Conservation (phyloP, 2,888 invertebrate species). For the Diploptera punctata region DNA sequence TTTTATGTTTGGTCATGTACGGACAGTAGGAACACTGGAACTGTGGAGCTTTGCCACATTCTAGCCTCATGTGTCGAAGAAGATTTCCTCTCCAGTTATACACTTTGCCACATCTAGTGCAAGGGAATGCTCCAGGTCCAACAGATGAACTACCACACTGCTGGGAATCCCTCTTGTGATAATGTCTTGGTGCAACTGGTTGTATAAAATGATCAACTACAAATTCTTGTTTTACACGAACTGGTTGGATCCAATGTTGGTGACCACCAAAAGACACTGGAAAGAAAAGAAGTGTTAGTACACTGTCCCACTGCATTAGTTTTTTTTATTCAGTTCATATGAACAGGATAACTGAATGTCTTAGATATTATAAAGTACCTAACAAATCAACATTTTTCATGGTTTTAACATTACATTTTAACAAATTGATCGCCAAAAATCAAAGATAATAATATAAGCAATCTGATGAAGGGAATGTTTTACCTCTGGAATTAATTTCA, state of each 20-base stretch:
- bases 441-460: too few relatives aligned
- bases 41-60: slow-evolving; percentile 49
- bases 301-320: too few relatives aligned
- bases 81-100: slow-evolving; percentile 43
- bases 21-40: slow-evolving; percentile 53
- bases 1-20: slow-evolving; percentile 23
- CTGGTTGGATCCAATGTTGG: not conserved
- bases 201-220: not conserved
- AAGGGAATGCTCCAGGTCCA: slow-evolving; percentile 32
- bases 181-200: not conserved
- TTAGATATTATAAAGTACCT: too few relatives aligned
- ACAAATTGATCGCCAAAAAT: too few relatives aligned
- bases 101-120: slow-evolving; percentile 46
- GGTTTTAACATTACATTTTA: too few relatives aligned
- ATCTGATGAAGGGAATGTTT: too few relatives aligned
- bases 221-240: slow-evolving; percentile 1
- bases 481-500: too few relatives aligned
- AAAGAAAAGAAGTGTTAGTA: not conserved
- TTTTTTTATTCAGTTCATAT: too few relatives aligned
- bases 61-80: slow-evolving; percentile 48
- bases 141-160: not conserved
- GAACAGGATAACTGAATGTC: too few relatives aligned
- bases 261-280: not conserved
- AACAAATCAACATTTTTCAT: too few relatives aligned
- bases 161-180: slow-evolving; percentile 1